These are phyloP conservation scores for Synanthedon vespiformis DNA, from an alignment of 2,888 invertebrate species.

Conservation along the genomic window DNA sequence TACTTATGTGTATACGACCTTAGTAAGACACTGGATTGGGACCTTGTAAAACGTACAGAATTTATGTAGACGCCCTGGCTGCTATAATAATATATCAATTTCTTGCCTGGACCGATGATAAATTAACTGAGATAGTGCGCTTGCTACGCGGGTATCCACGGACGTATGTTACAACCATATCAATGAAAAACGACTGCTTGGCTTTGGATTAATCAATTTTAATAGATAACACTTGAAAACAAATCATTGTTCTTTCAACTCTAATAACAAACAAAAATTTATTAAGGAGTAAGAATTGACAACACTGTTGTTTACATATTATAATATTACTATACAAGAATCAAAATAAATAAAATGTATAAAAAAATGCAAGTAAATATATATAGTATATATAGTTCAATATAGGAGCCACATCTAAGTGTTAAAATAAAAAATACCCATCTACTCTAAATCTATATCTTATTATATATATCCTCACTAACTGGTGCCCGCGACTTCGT, in stretches of 20 bases:
- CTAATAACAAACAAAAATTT: background rate
- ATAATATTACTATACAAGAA: too few species aligned
- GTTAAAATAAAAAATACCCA: too few species aligned
- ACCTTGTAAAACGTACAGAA: slow-evolving; percentile 23
- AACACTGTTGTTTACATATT: too few species aligned
- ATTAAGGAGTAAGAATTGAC: too few species aligned
- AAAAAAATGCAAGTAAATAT: too few species aligned
- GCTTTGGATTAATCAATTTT: background rate
- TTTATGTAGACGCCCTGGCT: slow-evolving; percentile 20
- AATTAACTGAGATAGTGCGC: slow-evolving; percentile 44
- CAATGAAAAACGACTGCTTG: background rate
- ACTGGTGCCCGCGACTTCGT: too few species aligned
- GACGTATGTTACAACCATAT: slow-evolving; percentile 1
- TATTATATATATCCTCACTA: too few species aligned
- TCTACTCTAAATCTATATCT: too few species aligned
- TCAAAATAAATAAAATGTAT: too few species aligned
- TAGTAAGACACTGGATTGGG: slow-evolving; percentile 24
- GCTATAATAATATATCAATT: slow-evolving; percentile 44
- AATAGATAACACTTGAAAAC: background rate
- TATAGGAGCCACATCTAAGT: too few species aligned
- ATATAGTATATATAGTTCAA: too few species aligned
- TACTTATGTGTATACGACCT: slow-evolving; percentile 3
- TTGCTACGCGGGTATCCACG: slow-evolving; percentile 13
- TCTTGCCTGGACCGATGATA: slow-evolving; percentile 44
- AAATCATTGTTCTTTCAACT: too few species aligned